Evolutionary conservation across 2,113 vertebrate genomes (phyloP).

Genomic region (Bujurquina vittata): DNA sequence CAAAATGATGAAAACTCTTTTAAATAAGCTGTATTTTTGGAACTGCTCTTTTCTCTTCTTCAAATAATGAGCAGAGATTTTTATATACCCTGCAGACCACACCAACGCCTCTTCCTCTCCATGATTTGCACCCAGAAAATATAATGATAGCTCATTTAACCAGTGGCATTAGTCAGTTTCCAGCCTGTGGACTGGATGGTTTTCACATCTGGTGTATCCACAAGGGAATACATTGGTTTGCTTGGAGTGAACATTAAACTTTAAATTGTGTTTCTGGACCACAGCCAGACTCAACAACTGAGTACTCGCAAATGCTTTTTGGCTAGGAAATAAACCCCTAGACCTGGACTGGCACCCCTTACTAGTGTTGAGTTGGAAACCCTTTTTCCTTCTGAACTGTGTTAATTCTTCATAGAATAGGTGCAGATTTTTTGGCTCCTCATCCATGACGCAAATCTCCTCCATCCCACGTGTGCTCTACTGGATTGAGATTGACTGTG

Average conservation of each 20-base stretch:
- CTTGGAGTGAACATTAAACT: background rate
- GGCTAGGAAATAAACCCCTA: background rate
- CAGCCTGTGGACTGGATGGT: background rate
- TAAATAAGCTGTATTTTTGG: background rate
- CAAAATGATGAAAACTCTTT: background rate
- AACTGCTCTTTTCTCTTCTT: background rate
- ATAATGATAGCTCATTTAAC: constrained; percentile 19
- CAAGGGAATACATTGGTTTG: background rate
- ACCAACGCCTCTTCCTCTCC: background rate
- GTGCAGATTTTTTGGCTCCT: too few relatives aligned
- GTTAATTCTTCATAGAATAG: background rate
- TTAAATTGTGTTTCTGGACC: background rate
- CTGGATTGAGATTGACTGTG: too few relatives aligned
- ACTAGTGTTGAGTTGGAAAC: too few relatives aligned
- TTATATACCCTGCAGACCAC: background rate
- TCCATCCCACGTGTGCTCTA: too few relatives aligned
- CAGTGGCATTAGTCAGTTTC: background rate
- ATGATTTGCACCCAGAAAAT: background rate
- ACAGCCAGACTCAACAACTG: background rate
- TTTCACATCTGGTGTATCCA: constrained; percentile 26
- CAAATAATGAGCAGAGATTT: background rate
- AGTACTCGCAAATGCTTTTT: background rate
- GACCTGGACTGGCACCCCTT: too few relatives aligned
- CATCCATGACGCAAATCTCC: background rate
- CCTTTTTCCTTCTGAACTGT: background rate